A percentile compares a stretch with the other conserved stretches of the same genome.
These are phyloP conservation scores for Drosophila villosipedis DNA, from an alignment of 2,888 invertebrate species.

Conservation along the genomic window DNA sequence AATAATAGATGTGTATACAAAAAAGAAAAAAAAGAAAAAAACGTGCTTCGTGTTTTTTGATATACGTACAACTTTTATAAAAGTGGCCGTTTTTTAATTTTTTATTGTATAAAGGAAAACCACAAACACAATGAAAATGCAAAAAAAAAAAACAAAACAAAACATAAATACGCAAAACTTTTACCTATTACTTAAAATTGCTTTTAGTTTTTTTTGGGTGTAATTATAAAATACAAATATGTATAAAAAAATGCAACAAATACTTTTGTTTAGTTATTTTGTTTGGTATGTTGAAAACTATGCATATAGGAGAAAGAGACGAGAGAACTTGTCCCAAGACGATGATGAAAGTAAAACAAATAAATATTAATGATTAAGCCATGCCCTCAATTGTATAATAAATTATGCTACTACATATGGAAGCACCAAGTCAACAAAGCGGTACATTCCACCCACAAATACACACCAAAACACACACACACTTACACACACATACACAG, in stretches of 20 bases:
- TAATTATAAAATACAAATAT: conserved; percentile 32
- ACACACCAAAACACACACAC: conserved; percentile 44
- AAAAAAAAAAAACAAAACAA: conserved; percentile 8
- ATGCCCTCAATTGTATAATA: conserved; percentile 83
- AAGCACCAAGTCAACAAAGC: conserved; percentile 76
- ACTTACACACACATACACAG: conserved; percentile 33
- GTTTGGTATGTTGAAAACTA: conserved; percentile 72
- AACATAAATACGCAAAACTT: conserved; percentile 41
- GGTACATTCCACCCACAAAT: conserved; percentile 72
- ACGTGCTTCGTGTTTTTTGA: conserved; percentile 72
- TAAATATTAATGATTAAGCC: conserved; percentile 77
- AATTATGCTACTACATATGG: conserved; percentile 70
- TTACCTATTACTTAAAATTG: conserved; percentile 56
- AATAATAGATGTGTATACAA: conserved; percentile 56
- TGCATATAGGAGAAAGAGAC: conserved; percentile 43
- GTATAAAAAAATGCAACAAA: conserved; percentile 34
- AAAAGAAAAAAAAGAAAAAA: conserved; percentile 27
- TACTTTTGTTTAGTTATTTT: conserved; percentile 61
- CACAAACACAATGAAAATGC: conserved; percentile 11
- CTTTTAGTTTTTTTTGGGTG: conserved; percentile 60
- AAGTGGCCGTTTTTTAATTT: conserved; percentile 59
- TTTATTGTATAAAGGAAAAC: conserved; percentile 57
- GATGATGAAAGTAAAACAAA: conserved; percentile 26
- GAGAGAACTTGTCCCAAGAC: conserved; percentile 30
- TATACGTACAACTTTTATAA: conserved; percentile 63